Evolutionary conservation across 23 tunicate genomes (phyloP), one percentile per base, ranked within the genome.

Genomic region (Trididemnum nubilum): DNA sequence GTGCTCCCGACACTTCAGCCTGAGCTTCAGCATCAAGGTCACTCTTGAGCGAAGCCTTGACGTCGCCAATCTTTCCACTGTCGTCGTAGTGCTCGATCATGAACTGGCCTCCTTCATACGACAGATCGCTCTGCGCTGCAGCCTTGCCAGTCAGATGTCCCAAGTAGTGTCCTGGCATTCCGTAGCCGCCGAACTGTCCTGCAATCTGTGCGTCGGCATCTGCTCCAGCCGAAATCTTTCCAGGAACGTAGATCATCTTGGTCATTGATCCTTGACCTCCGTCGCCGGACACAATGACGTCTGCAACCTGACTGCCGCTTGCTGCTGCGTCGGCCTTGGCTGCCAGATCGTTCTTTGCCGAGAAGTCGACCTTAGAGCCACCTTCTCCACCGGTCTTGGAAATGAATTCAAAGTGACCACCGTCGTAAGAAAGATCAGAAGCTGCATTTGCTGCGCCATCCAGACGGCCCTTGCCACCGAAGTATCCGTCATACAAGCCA

Each of bases 1-100:
- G 74, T n/a, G 37, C 2, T 67, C 74, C 74, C 12, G 37, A 31
- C 12, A 33, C 74, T 30, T 31, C 21, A 3, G 74, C 74, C 2
- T 33, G 38, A 32, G 74, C 74, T 30, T 21, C 74, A 4, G 74
- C 74, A 7, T 31, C 74, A 12, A 31, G 38, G 7, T 67, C 38
- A 24, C 74, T 38, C 74, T 67, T 67, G 74, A 67, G 74, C 18
- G 37, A 37, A 24, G 74, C 74, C 74, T 67, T 67, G 74, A 67
- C 25, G 9, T 31, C 74, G 37, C 38, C 74, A 33, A 7, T 12
- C 18, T 31, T 21, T 9, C 37, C 74, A 12, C 25, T 24, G 74
- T 67, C 38, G 74, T 24, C 74, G 74, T 67, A 33, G 38, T 67
- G 74, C 19, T 7, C 22, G 74, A 67, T 3, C 38, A 9, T 4